Percentiles rank a stretch among this genome's conserved stretches.
Conservation (phyloP, 2,888 invertebrate species). For the Myathropa florea region DNA sequence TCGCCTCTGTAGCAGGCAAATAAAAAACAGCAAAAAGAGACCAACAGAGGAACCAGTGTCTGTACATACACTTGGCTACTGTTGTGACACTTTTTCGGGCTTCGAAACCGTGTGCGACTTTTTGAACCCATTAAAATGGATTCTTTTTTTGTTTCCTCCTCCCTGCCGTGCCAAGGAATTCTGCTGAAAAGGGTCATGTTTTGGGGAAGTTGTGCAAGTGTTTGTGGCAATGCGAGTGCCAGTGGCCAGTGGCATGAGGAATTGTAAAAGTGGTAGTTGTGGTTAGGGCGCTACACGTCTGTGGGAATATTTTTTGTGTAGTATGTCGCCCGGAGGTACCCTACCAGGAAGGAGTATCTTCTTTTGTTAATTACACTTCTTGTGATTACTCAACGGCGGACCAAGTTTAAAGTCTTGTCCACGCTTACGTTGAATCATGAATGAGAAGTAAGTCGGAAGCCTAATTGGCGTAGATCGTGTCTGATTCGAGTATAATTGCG, state of each 20-base stretch:
- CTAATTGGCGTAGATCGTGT: not conserved
- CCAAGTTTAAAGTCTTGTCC: conserved; percentile 1
- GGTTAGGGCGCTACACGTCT: conserved; percentile 58
- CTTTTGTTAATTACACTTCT: conserved; percentile 50
- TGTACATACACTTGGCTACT: conserved; percentile 44
- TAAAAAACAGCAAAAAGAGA: conserved; percentile 15
- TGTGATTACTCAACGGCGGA: conserved; percentile 20
- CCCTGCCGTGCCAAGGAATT: conserved; percentile 26
- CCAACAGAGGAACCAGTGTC: conserved; percentile 40
- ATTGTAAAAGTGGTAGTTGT: conserved; percentile 23
- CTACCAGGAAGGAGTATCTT: conserved; percentile 34
- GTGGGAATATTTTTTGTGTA: conserved; percentile 55
- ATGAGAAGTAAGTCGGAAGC: conserved; percentile 18
- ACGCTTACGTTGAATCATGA: conserved; percentile 13
- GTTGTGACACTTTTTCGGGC: conserved; percentile 63
- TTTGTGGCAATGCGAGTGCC: conserved; percentile 10
- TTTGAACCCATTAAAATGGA: conserved; percentile 61
- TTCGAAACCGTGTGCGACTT: conserved; percentile 54
- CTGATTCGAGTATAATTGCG: not conserved
- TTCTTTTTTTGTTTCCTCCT: not conserved
- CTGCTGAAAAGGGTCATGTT: conserved; percentile 66
- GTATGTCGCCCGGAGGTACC: conserved; percentile 21
- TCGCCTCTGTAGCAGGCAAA: not conserved
- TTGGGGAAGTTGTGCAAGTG: conserved; percentile 51
- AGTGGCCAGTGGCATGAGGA: conserved; percentile 10